Base-by-base conservation (phyloP, 2,888 invertebrate genomes). In the Lamproptera curius region DNA sequence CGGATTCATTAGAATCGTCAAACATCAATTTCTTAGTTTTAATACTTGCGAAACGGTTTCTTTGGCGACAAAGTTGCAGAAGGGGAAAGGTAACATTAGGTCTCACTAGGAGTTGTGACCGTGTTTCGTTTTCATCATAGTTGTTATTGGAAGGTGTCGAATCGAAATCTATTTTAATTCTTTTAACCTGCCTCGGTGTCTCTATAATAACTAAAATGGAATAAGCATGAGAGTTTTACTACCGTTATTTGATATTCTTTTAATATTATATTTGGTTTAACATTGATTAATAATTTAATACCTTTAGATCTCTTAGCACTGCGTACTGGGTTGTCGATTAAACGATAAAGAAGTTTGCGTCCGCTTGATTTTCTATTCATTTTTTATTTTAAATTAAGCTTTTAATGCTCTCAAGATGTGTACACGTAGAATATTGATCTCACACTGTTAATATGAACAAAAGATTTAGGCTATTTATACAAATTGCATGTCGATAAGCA, bases 11-110 rank as follows among this genome's bases (percentile, higher is more conserved):
- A 1, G 41, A 33, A n/a, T 52, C 50, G 23, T 54, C 46, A 26
- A 53, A 58, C 3, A 33, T 50, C 14, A 56, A 31, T 34, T 34
- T 50, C 35, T 52, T 51, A 8, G 37, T 17, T 9, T 51, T 46
- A 8, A 20, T 42, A 1, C 47, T 14, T 4, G 34, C 23, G 26
- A 40, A 37, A 43, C n/a, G 42, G 36, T 37, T 47, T 47, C 23
- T 23, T 47, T n/a, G 47, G 47, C 3, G 47, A 42, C 13, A 37
- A 31, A 3, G 31, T 31, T 20, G 37, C 10, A 1, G 42, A 37
- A 2, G 52, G 52, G 11, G 52, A 46, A 16, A 49, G 9, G 5
- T 26, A 16, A 40, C 14, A 28, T 6, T 49, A 14, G 1, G 16
- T 23, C 8, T 16, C 11, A 6, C 31, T 23, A 13, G 47, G 47